Conservation (phyloP, 2,113 vertebrate species). For the Prionailurus viverrinus region DNA sequence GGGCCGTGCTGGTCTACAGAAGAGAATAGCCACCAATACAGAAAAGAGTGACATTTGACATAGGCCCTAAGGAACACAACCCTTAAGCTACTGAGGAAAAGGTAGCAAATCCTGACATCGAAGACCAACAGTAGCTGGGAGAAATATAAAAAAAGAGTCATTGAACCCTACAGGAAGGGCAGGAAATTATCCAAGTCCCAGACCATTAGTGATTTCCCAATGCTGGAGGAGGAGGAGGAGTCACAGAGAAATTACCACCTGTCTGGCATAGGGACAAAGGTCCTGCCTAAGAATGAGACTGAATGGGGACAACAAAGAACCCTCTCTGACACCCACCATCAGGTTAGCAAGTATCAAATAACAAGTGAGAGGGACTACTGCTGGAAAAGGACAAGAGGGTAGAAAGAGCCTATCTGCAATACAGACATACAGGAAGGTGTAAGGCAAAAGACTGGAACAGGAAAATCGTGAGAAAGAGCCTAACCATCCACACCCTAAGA, state of each 20-base stretch:
- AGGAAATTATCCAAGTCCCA: background rate
- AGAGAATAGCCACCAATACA: background rate
- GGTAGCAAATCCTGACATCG: background rate
- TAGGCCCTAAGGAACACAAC: background rate
- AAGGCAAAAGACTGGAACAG: background rate
- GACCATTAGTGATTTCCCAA: background rate
- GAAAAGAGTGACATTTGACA: background rate
- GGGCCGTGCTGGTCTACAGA: background rate
- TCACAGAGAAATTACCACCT: background rate
- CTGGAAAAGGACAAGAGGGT: background rate
- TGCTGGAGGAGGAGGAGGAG: background rate
- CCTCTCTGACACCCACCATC: background rate
- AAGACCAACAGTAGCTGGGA: background rate
- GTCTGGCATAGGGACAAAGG: background rate
- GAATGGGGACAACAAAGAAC: background rate
- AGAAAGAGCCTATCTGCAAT: background rate
- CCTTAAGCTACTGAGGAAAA: background rate
- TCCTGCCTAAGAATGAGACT: background rate
- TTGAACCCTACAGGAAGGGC: background rate
- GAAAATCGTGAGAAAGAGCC: accelerated
- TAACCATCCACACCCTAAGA: background rate
- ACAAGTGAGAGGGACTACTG: background rate
- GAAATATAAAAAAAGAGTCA: background rate
- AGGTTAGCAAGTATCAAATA: background rate
- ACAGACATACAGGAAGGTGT: background rate